Percentiles rank a stretch among this genome's conserved stretches.
Conservation (phyloP, 2,113 vertebrate genomes). For the Bettongia penicillata region DNA sequence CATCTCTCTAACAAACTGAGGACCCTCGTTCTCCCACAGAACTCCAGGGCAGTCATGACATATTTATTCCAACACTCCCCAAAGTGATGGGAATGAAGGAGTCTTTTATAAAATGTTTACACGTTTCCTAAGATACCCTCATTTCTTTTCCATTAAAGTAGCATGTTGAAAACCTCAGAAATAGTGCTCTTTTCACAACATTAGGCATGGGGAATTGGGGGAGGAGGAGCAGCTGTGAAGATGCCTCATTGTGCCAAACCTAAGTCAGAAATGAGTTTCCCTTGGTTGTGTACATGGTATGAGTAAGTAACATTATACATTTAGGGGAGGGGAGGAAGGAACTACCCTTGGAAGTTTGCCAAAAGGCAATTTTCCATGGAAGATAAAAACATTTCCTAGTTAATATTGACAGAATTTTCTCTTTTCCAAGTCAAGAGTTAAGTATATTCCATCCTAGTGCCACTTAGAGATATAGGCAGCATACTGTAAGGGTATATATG, state of each 20-base stretch:
- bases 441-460: neutral
- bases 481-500: neutral
- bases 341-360: neutral
- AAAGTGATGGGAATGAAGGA: neutral
- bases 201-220: neutral
- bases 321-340: neutral
- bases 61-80: neutral
- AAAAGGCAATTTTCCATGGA: neutral
- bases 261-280: constrained; percentile 24
- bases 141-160: constrained; percentile 9
- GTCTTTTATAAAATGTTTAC: neutral
- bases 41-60: neutral
- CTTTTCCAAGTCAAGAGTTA: neutral
- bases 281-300: neutral
- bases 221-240: neutral
- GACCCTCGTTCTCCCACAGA: neutral
- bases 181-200: neutral
- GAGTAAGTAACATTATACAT: neutral
- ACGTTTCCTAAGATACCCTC: neutral
- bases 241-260: constrained; percentile 57
- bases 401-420: neutral
- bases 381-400: neutral
- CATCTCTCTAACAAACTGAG: neutral
- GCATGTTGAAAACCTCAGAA: neutral
- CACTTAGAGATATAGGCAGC: neutral